These are phyloP conservation scores for Gallinago stenura DNA, from an alignment of 2,797 vertebrate genomes.

Conservation along the genomic window DNA sequence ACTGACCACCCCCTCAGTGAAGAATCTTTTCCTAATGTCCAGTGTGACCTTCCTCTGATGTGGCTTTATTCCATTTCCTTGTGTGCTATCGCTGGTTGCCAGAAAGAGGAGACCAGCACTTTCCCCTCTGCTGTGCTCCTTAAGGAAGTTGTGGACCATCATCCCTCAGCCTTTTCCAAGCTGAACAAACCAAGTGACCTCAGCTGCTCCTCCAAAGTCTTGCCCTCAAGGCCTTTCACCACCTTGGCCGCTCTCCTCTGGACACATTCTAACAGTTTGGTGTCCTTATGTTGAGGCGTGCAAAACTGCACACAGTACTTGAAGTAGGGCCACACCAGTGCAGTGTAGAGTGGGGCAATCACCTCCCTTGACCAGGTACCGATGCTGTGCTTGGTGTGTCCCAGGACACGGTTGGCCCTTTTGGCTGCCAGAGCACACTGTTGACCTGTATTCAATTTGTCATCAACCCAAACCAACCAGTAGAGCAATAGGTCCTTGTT, in stretches of 20 bases:
- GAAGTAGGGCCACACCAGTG: rapidly evolving
- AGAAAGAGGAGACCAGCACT: background rate
- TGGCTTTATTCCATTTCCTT: background rate
- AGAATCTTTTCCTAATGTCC: background rate
- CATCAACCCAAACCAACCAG: background rate
- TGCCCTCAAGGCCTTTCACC: background rate
- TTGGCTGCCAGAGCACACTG: background rate
- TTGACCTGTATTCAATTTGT: background rate
- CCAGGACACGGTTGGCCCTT: rapidly evolving
- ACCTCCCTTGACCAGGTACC: rapidly evolving
- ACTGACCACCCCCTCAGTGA: background rate
- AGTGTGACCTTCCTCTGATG: background rate
- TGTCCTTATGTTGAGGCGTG: background rate
- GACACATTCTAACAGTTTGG: background rate
- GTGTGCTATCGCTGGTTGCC: rapidly evolving
- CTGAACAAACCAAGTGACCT: background rate
- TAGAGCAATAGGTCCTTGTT: background rate
- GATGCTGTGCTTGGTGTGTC: background rate
- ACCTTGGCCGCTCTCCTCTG: background rate
- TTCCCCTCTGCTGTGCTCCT: rapidly evolving
- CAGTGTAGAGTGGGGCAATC: background rate
- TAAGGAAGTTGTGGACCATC: background rate
- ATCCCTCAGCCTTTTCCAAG: background rate
- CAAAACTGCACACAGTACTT: background rate
- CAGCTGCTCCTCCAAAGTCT: background rate